A percentile compares a stretch with the other conserved stretches of the same genome.
These are phyloP conservation scores for Dexiosoma caninum DNA, from an alignment of 2,888 invertebrate genomes.

Conservation along the genomic window DNA sequence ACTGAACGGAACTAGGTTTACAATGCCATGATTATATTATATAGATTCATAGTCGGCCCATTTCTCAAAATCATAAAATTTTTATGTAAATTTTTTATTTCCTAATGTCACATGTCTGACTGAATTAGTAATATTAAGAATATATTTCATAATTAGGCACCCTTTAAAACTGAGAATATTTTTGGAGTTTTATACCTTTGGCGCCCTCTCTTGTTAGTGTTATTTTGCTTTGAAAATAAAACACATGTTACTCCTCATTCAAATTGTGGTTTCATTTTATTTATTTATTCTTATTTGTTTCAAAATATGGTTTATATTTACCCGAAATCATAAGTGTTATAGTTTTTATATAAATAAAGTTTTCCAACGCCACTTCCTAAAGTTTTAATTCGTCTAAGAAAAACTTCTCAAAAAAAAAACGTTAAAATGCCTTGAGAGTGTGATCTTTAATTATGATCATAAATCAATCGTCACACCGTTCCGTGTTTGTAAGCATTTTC, in stretches of 20 bases:
- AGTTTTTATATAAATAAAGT: constrained; percentile 38
- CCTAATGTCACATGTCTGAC: too few relatives aligned
- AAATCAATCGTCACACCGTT: constrained; percentile 60
- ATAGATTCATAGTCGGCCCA: too few relatives aligned
- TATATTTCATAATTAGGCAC: neutral
- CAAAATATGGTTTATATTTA: neutral
- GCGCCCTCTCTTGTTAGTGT: constrained; percentile 5
- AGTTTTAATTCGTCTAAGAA: neutral
- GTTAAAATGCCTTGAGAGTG: constrained; percentile 43
- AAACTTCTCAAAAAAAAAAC: neutral
- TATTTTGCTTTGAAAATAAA: neutral
- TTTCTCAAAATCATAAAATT: too few relatives aligned
- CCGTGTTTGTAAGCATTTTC: constrained; percentile 17
- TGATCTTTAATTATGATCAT: constrained; percentile 64
- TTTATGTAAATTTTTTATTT: too few relatives aligned
- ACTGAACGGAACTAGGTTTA: too few relatives aligned
- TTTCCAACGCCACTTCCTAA: constrained; percentile 60
- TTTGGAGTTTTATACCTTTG: constrained; percentile 18
- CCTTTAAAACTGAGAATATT: neutral
- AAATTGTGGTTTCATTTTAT: neutral
- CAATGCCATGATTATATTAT: too few relatives aligned
- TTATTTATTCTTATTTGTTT: neutral
- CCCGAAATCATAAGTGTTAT: neutral
- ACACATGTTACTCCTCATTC: constrained; percentile 19
- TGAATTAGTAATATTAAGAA: too few relatives aligned